Evolutionary conservation across 2,797 vertebrate species (phyloP).

Genomic region (Dicrostonyx torquatus): DNA sequence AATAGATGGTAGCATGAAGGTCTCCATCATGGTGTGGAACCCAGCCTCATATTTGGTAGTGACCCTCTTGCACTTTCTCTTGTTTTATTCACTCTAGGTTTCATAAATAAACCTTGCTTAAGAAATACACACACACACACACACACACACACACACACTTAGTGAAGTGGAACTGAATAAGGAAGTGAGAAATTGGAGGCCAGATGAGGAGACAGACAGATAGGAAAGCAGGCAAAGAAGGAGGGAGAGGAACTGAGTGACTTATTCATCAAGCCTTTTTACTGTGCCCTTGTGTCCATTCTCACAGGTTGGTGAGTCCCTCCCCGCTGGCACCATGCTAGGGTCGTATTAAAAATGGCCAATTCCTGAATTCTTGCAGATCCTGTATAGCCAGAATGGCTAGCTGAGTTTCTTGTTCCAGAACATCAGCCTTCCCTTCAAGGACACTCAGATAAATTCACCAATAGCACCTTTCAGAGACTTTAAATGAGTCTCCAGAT

Average conservation of each 20-base stretch:
- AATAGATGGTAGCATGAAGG: background rate
- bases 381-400: background rate
- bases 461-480: background rate
- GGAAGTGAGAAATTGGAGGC: background rate
- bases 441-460: background rate
- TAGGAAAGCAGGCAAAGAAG: background rate
- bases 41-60: background rate
- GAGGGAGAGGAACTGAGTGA: background rate
- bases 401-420: rapidly evolving
- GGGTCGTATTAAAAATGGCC: no score
- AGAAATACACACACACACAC: background rate
- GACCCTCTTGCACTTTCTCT: background rate
- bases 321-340: no score
- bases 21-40: background rate
- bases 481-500: background rate
- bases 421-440: rapidly evolving
- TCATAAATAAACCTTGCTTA: background rate
- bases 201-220: background rate
- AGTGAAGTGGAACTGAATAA: background rate
- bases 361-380: background rate
- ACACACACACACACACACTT: background rate
- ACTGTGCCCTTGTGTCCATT: no score
- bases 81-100: background rate
- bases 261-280: background rate
- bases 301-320: no score